Evolutionary conservation across 2,797 vertebrate genomes (phyloP), one percentile per base, ranked within the genome.

Genomic region (Rhinichthys osculus): DNA sequence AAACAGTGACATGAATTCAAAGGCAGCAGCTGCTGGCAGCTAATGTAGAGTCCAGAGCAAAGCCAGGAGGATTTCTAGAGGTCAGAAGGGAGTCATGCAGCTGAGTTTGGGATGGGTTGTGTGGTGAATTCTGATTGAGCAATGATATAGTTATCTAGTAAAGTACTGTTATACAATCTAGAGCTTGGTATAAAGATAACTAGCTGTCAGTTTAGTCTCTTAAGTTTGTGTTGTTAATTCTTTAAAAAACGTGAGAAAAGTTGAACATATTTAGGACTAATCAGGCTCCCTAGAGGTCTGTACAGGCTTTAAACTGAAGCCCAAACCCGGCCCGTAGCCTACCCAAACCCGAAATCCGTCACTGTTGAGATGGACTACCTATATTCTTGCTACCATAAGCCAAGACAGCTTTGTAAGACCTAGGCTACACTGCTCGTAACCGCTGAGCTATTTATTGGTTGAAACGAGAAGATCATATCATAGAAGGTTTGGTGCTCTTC

Each of bases 11-110:
- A 70, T 70, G 38, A 57, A 71, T 71, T 38, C 16, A 82, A 71
- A 38, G 67, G 66, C 33, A 54, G 80, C 80, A 71, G 80, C 47
- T 81, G 66, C 80, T 42, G 47, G 52, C 74, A 77, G 21, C 30
- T 54, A 38, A 21, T 77, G 74, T 54, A 33, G 47, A 54, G 59
- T 47, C 42, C 42, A 69, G 64, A 81, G 67, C 30, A 69, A 52
- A 81, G 33, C 47, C 79, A 71, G 30, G 35, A 82, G 80, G 50
- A 71, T 71, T 71, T 71, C 50, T 82, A 40, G 80, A 82, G 80
- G 80, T 82, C 67, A 81, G 52, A 38, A 13, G 23, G 2, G 13
- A 38, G 64, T 17, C 33, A 40, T 16, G 67, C 47, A 27, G 64
- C 44, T 9, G 42, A 52, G 47, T 42, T 81, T 70, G 35, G 21